phyloP scores from a whole-genome alignment of 2,797 vertebrate genomes.

The Spea hammondii region DNA sequence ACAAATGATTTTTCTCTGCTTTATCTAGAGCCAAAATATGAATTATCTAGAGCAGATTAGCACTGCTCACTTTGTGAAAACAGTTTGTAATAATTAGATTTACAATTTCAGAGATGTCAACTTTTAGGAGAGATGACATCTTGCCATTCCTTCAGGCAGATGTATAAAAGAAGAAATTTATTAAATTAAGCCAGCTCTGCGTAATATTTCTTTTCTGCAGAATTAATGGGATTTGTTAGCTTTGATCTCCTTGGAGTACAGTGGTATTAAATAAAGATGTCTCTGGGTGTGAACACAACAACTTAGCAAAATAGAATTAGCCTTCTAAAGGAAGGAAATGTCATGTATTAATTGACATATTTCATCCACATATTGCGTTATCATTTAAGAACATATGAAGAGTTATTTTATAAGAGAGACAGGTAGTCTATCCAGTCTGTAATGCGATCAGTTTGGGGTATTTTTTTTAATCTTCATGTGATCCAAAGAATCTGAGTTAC shows the following conservation, averaged over 20 bases:
- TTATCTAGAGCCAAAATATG: neutral
- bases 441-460: no score
- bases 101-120: slow-evolving; percentile 40
- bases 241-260: slow-evolving; percentile 25
- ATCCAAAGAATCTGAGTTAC: no score
- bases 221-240: slow-evolving; percentile 38
- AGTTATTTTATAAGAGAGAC: no score
- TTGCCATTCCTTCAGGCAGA: slow-evolving; percentile 21
- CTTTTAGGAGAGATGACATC: slow-evolving; percentile 36
- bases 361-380: no score
- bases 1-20: neutral
- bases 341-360: neutral
- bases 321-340: neutral
- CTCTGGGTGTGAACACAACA: neutral
- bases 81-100: slow-evolving; percentile 38
- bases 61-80: slow-evolving; percentile 12
- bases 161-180: slow-evolving; percentile 42
- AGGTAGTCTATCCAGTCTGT: no score
- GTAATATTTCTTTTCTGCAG: slow-evolving; percentile 31
- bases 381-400: no score
- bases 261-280: slow-evolving; percentile 20
- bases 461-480: no score
- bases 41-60: slow-evolving; percentile 15
- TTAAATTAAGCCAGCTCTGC: slow-evolving; percentile 26
- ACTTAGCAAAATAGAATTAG: neutral